Evolutionary conservation across 2,797 vertebrate species (phyloP).

Genomic region (Bradypodion ventrale): DNA sequence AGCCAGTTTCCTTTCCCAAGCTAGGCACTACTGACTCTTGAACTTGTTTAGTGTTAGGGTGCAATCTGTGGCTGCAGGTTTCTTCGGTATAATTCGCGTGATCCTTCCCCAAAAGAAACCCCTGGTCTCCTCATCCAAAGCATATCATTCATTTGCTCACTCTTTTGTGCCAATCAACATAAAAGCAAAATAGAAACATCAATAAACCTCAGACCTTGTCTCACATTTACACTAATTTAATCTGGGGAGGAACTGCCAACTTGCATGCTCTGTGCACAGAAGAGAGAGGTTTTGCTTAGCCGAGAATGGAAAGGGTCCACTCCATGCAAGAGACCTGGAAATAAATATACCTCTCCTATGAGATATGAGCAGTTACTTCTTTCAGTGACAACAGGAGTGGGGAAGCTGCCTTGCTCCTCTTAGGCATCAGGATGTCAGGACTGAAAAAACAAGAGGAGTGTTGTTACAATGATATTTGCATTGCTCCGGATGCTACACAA

Average conservation of each 20-base stretch:
- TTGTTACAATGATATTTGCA: no score
- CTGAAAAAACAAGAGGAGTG: neutral
- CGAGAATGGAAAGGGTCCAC: neutral
- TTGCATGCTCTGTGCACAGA: slow-evolving; percentile 15
- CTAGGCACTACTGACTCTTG: neutral
- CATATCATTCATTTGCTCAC: neutral
- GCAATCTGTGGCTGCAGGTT: neutral
- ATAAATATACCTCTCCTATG: neutral
- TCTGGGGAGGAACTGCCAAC: neutral
- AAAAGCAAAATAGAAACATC: slow-evolving; percentile 15
- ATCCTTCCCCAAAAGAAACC: neutral
- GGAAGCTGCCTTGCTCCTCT: neutral
- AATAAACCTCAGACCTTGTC: neutral
- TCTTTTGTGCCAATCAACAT: neutral
- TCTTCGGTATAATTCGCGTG: neutral
- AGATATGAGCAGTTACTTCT: neutral
- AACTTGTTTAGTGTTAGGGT: neutral
- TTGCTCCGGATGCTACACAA: no score
- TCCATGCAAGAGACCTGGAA: neutral
- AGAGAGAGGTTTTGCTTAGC: neutral
- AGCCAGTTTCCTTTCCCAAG: neutral
- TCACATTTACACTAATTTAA: slow-evolving; percentile 11
- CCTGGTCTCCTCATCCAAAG: neutral
- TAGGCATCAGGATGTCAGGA: neutral
- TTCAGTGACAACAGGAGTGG: neutral